A percentile compares a stretch with the other conserved stretches of the same genome.
These are phyloP conservation scores for Anguilla anguilla DNA, from an alignment of 2,797 vertebrate species.

Conservation along the genomic window DNA sequence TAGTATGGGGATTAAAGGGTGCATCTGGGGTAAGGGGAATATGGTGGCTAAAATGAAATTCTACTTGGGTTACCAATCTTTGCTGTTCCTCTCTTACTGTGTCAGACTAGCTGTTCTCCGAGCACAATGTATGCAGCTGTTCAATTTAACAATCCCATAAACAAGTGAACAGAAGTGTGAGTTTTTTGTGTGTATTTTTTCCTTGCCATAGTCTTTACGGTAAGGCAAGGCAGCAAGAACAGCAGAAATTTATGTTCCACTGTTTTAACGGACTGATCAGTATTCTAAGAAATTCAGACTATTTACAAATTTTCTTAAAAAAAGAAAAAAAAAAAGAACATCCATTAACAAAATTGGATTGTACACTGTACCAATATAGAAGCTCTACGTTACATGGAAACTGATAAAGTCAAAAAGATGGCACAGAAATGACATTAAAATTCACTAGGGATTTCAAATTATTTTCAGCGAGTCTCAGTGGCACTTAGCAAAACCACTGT, in stretches of 20 bases:
- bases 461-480: not conserved
- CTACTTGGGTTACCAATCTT: not conserved
- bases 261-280: not conserved
- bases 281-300: not conserved
- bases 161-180: not conserved
- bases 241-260: not conserved
- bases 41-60: not conserved
- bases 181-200: not conserved
- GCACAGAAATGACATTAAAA: not conserved
- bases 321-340: not conserved
- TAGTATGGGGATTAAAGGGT: not conserved
- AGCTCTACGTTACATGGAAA: not conserved
- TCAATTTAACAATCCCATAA: not conserved
- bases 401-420: not conserved
- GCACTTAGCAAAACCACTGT: not conserved
- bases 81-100: not conserved
- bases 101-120: not conserved
- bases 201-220: not conserved
- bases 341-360: conserved; percentile 1
- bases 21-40: not conserved
- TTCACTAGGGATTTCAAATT: not conserved
- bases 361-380: not conserved
- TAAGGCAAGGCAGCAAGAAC: not conserved
- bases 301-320: not conserved
- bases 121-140: not conserved